Percentiles rank a stretch among this genome's conserved stretches.
phyloP scores from a whole-genome alignment of 2,888 invertebrate genomes.

The Tortrix viridana region DNA sequence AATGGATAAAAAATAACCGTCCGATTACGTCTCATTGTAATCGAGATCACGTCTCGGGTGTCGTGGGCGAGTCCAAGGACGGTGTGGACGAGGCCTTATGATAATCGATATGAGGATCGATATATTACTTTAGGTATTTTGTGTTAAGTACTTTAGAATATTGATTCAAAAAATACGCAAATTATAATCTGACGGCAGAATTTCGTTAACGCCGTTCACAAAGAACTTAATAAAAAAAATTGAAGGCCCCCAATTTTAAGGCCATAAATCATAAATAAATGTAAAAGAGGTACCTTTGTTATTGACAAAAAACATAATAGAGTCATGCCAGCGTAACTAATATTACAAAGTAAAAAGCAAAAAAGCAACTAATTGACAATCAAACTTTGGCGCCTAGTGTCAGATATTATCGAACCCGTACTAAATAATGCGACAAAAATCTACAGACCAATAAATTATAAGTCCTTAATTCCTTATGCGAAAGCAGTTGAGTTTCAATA shows the following conservation, averaged over 20 bases:
- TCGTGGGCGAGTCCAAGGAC: conserved; percentile 48
- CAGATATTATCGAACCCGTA: too few species aligned
- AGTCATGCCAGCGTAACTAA: conserved; percentile 7
- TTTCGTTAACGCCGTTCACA: background rate
- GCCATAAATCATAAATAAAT: conserved; percentile 14
- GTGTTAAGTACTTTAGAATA: conserved; percentile 17
- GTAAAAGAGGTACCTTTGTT: background rate
- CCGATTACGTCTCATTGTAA: conserved; percentile 57
- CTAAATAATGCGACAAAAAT: too few species aligned
- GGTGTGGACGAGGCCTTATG: conserved; percentile 41
- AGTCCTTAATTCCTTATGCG: too few species aligned
- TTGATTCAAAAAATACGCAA: too few species aligned
- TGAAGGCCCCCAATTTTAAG: conserved; percentile 6
- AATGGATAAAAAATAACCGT: conserved; percentile 53
- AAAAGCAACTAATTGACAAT: conserved; percentile 11
- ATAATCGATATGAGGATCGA: conserved; percentile 34
- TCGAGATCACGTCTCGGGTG: conserved; percentile 50
- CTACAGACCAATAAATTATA: too few species aligned
- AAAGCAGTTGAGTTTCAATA: too few species aligned
- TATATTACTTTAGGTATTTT: conserved; percentile 8
- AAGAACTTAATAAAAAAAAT: conserved; percentile 10
- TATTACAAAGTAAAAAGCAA: background rate
- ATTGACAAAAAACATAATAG: conserved; percentile 12
- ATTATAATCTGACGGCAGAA: background rate
- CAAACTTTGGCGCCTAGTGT: conserved; percentile 1